A percentile compares a stretch with the other conserved stretches of the same genome.
phyloP scores from a whole-genome alignment of 1,140 invertebrate genomes.

The Danaus melanippus region DNA sequence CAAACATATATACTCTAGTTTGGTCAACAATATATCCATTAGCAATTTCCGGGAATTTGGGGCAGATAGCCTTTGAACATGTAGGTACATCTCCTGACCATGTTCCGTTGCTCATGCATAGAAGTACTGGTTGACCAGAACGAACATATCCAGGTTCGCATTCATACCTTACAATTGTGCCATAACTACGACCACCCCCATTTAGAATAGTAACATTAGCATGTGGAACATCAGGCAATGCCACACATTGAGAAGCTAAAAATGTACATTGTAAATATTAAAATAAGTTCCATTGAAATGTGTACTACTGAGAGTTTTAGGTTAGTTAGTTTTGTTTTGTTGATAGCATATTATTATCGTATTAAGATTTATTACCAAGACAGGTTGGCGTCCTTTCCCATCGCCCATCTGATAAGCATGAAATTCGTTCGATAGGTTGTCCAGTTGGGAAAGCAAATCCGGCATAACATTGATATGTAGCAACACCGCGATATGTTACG shows the following conservation, averaged over 20 bases:
- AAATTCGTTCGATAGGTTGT: conserved; percentile 90
- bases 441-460: conserved; percentile 94
- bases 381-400: conserved; percentile 95
- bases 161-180: conserved; percentile 94
- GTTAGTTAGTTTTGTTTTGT: conserved; percentile 2
- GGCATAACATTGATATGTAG: conserved; percentile 96
- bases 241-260: conserved; percentile 92
- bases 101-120: conserved; percentile 96
- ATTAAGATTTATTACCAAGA: conserved; percentile 73
- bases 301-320: not conserved
- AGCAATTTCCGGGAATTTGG: conserved; percentile 85
- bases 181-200: conserved; percentile 93
- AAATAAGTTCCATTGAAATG: not conserved
- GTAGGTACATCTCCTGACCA: conserved; percentile 94
- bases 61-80: conserved; percentile 89
- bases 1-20: conserved; percentile 84
- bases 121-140: conserved; percentile 89
- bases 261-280: conserved; percentile 29
- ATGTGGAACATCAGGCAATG: conserved; percentile 88
- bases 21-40: conserved; percentile 89
- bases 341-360: not conserved
- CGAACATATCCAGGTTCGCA: conserved; percentile 94
- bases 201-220: conserved; percentile 92
- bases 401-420: conserved; percentile 88
- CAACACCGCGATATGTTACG: conserved; percentile 93